phyloP scores from a whole-genome alignment of 2,113 vertebrate genomes.

The Chaenogobius annularis region DNA sequence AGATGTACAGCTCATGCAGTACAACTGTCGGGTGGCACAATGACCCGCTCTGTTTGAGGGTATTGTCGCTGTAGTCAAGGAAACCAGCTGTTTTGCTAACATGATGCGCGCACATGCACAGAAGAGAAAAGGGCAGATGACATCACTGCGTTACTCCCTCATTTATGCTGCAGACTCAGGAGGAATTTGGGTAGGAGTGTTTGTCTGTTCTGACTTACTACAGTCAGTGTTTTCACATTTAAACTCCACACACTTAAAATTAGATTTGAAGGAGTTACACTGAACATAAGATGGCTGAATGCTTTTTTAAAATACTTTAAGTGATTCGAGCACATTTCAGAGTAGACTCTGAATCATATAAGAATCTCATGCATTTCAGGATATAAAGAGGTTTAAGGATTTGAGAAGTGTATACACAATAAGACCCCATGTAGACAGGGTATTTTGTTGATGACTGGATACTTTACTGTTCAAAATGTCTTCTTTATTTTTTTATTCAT shows the following conservation, averaged over 20 bases:
- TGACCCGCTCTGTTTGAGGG: conserved; percentile 45
- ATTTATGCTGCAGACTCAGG: conserved; percentile 29
- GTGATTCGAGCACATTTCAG: too few species aligned
- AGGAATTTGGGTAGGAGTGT: conserved; percentile 48
- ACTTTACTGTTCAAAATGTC: too few species aligned
- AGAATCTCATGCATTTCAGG: too few species aligned
- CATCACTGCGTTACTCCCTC: conserved; percentile 38
- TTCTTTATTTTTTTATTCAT: too few species aligned
- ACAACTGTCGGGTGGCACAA: conserved; percentile 37
- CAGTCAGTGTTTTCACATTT: conserved; percentile 11
- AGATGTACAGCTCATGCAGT: neutral
- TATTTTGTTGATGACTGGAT: neutral
- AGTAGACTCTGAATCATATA: too few species aligned
- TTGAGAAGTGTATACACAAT: neutral
- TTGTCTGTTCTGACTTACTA: neutral
- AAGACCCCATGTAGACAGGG: neutral
- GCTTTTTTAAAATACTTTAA: too few species aligned
- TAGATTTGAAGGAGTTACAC: too few species aligned
- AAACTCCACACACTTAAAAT: neutral
- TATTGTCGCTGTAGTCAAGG: conserved; percentile 61
- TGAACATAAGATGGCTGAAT: too few species aligned
- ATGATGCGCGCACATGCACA: conserved; percentile 13
- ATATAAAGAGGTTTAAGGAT: too few species aligned
- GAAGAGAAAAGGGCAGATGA: conserved; percentile 48
- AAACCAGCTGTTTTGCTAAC: conserved; percentile 65